Evolutionary conservation across 2,888 invertebrate genomes (phyloP), one percentile per base, ranked within the genome.

Genomic region (Athalia cordata): DNA sequence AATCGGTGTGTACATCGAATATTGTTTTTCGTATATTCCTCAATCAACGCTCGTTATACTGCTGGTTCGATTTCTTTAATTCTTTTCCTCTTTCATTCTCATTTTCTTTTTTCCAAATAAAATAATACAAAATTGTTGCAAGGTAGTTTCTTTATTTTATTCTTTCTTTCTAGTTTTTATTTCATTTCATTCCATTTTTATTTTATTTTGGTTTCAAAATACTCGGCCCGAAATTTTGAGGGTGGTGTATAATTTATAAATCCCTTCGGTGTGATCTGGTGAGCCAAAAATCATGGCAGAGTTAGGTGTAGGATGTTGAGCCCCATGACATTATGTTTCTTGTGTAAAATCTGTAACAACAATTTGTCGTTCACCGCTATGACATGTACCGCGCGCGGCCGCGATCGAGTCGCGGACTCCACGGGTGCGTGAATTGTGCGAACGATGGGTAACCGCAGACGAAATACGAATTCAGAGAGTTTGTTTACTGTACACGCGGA

Each of bases 401-500:
- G 29, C 29, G n/a, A n/a, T n/a, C n/a, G 29, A 29, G 29, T 29
- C 29, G 29, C 29, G 8, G 55, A 11, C 55, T 11, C 9, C 55
- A n/a, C 55, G 55, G 8, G 55, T 8, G 55, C 55, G 55, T 55
- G 55, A 55, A 29, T 29, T 29, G 29, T 29, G 29, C 29, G 29
- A 29, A 29, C 29, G 29, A 29, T 29, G 29, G 55, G 55, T 11
- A 43, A 75, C 75, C 75, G 75, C 75, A 75, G 75, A 75, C 75
- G 52, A 29, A 29, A 29, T 29, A 29, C 29, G 29, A 49, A 75
- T 68, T 68, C 52, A 13, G 68, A 68, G 55, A 43, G 52, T 15
- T 55, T 50, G 15, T 29, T 29, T 45, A 6, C 55, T 11, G 9
- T 29, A 52, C 55, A n/a, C 67, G 50, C 67, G 50, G 50, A 7